phyloP scores from a whole-genome alignment of 2,113 vertebrate genomes.

The Elachura formosa region DNA sequence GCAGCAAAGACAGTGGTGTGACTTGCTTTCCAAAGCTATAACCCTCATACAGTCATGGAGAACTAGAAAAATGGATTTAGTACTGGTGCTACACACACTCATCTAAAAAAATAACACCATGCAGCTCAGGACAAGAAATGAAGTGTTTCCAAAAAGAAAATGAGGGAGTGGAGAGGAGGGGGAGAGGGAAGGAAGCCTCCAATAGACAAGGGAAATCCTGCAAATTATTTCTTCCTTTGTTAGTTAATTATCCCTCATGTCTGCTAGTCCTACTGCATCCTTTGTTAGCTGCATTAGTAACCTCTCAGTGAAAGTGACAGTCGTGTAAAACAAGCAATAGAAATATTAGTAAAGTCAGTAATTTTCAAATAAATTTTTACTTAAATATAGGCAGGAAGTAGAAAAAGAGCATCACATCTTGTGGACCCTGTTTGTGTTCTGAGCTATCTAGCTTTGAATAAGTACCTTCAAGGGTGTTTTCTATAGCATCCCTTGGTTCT shows the following conservation, averaged over 20 bases:
- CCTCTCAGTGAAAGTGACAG: neutral
- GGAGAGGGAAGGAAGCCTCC: neutral
- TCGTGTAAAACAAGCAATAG: neutral
- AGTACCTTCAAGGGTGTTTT: neutral
- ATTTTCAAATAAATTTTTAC: constrained; percentile 24
- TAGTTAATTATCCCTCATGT: constrained; percentile 19
- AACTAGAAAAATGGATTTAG: constrained; percentile 3
- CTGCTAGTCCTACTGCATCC: neutral
- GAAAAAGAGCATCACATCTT: neutral
- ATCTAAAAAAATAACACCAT: neutral
- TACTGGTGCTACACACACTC: neutral
- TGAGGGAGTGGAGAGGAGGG: fast-evolving
- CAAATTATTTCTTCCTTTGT: constrained; percentile 16
- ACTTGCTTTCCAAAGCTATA: constrained; percentile 49
- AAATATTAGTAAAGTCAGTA: neutral
- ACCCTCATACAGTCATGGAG: neutral
- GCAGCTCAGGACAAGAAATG: neutral
- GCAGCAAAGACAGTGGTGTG: constrained; percentile 25
- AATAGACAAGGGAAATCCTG: neutral
- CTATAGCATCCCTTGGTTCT: neutral
- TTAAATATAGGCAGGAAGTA: neutral
- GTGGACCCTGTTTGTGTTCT: neutral
- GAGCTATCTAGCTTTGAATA: constrained; percentile 3
- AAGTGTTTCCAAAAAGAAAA: neutral
- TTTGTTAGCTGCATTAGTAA: constrained; percentile 23